Conservation (phyloP, 2,888 invertebrate species). For the Drosophila neotestacea region DNA sequence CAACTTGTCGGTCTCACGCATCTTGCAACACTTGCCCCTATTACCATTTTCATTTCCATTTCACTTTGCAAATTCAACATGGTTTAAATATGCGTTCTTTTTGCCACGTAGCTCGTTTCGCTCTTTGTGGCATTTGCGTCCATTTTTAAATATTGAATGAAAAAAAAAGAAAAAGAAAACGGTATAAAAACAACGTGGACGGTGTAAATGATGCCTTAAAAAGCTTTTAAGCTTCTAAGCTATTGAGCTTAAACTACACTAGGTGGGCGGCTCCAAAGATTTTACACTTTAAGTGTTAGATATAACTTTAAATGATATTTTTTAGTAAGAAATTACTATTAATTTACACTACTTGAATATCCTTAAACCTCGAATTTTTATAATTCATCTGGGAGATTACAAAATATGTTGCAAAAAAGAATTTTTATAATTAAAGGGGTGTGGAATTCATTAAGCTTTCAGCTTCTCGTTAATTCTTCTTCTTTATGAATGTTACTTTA, state of each 20-base stretch:
- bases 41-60: slow-evolving; percentile 21
- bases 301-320: too few species aligned
- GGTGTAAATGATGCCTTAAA: slow-evolving; percentile 64
- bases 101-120: slow-evolving; percentile 20
- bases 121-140: slow-evolving; percentile 50
- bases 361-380: too few species aligned
- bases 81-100: slow-evolving; percentile 64
- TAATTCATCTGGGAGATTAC: too few species aligned
- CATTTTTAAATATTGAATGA: slow-evolving; percentile 63
- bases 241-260: slow-evolving; percentile 16
- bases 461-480: too few species aligned
- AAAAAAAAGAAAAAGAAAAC: slow-evolving; percentile 8
- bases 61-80: slow-evolving; percentile 38
- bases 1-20: slow-evolving; percentile 37
- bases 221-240: slow-evolving; percentile 66
- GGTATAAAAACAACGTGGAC: slow-evolving; percentile 31
- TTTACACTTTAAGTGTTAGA: not conserved
- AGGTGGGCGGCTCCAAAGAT: slow-evolving; percentile 20
- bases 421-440: too few species aligned
- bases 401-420: too few species aligned
- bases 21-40: slow-evolving; percentile 1
- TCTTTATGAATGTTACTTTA: too few species aligned
- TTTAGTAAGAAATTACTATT: too few species aligned
- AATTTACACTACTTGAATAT: too few species aligned
- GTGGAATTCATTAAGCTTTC: too few species aligned